Evolutionary conservation across 1,140 invertebrate species (phyloP), one percentile per base, ranked within the genome.

Genomic region (Leucophenga varia): DNA sequence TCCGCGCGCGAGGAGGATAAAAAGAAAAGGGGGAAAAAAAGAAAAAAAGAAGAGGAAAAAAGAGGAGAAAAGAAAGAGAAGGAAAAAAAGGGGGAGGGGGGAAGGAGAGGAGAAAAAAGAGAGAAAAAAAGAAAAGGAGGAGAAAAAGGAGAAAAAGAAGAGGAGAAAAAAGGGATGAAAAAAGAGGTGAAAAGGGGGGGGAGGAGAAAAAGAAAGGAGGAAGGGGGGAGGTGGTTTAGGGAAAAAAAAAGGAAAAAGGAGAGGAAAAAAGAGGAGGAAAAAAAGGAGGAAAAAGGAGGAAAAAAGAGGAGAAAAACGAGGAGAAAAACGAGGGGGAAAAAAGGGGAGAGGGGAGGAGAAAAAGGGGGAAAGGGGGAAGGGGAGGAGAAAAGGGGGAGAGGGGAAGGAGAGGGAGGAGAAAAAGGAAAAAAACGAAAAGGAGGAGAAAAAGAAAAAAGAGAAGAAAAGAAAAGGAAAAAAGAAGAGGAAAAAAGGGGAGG

Each of bases 221-320:
- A 13, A 36, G 16, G 14, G 34, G 7, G 6, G 14, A 36, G 14
- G 34, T 8, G 34, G 8, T 17, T 8, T 7, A 36, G 14, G 14
- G 34, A 36, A 14, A 17, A 13, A 9, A 8, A 12, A 14, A n/a
- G 34, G 32, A 17, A 46, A 31, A 34, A 35, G 18, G 37, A 36
- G 25, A 25, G 30, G 37, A 31, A 25, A 25, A 45, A 46, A 38
- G 25, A 17, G 34, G 32, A 36, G 30, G 34, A 34, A 19, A 3
- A 18, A 6, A 37, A 8, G 14, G 32, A n/a, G 19, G 37, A 46
- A 20, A 8, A 16, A 6, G 22, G n/a, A 36, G 20, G 21, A 13
- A 28, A n/a, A 43, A 14, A 12, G 16, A 19, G 28, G n/a, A n/a
- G n/a, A n/a, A n/a, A n/a, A n/a, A n/a, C n/a, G n/a, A n/a, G n/a